Percentiles rank a stretch among this genome's conserved stretches.
phyloP scores from a whole-genome alignment of 2,888 invertebrate genomes.

The Agrochola litura region DNA sequence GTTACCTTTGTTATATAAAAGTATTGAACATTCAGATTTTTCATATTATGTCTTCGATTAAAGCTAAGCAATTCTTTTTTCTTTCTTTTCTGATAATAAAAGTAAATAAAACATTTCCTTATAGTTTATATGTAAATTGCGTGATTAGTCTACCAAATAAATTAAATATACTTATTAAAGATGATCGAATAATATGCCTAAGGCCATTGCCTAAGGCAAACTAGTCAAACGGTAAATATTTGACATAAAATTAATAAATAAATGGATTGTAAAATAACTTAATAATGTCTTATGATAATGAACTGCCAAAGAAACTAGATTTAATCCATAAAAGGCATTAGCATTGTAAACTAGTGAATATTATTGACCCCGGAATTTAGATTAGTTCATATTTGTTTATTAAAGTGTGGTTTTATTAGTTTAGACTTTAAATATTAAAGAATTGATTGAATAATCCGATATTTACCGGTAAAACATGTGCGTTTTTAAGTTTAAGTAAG shows the following conservation, averaged over 20 bases:
- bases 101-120: not conserved
- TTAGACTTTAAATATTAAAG: not conserved
- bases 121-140: not conserved
- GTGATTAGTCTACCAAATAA: not conserved
- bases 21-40: not conserved
- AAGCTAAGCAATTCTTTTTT: not conserved
- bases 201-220: not conserved
- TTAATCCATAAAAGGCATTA: not conserved
- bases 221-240: not conserved
- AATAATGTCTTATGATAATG: conserved; percentile 14
- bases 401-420: not conserved
- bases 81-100: too few species aligned
- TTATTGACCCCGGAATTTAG: not conserved
- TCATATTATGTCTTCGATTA: not conserved
- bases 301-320: conserved; percentile 6
- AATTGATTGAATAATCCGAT: not conserved
- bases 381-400: conserved; percentile 17
- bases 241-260: not conserved
- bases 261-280: not conserved
- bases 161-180: conserved; percentile 3
- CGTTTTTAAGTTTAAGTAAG: too few species aligned
- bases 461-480: too few species aligned
- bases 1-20: not conserved
- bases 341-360: conserved; percentile 27
- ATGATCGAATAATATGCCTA: not conserved